These are phyloP conservation scores for human DNA, from an alignment of 2,113 vertebrate genomes.

Conservation along the genomic window GRCh38 chr12:99103001-99103500, in stretches of 20 bases:
- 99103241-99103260: neutral
- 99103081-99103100: neutral
- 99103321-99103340: neutral
- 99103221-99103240: neutral
- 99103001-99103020: neutral
- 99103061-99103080: neutral
- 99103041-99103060: neutral
- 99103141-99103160: neutral
- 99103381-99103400: constrained; percentile 12
- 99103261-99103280: neutral
- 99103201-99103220: neutral
- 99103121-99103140: neutral
- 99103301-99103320: constrained; percentile 10
- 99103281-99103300: neutral
- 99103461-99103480: constrained; percentile 29
- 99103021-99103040: neutral
- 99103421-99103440: constrained; percentile 22
- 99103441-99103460: neutral
- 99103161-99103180: neutral
- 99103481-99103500: neutral
- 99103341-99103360: neutral
- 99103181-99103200: neutral
- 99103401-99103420: constrained; percentile 10
- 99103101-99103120: too few relatives aligned
- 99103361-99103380: constrained; percentile 14